A percentile compares a stretch with the other conserved stretches of the same genome.
Evolutionary conservation across 1,140 invertebrate genomes (phyloP).

Genomic region (Nasonia vitripennis): DNA sequence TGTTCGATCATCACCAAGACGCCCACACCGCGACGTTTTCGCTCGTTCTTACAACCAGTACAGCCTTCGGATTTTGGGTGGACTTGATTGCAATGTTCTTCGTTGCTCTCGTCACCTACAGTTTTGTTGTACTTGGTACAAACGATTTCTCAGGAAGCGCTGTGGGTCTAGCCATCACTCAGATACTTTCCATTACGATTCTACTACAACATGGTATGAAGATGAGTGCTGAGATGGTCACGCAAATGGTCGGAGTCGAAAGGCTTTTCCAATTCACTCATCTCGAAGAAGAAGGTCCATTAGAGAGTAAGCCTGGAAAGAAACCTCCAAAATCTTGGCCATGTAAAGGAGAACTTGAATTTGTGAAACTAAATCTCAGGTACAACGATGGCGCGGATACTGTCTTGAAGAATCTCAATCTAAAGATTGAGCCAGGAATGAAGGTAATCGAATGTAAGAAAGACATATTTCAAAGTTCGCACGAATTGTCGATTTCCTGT

Average conservation of each 20-base stretch:
- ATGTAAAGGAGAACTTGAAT: slow-evolving; percentile 79
- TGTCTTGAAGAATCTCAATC: slow-evolving; percentile 64
- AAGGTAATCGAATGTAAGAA: slow-evolving; percentile 52
- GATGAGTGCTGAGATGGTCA: slow-evolving; percentile 82
- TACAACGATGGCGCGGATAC: slow-evolving; percentile 70
- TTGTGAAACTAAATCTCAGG: slow-evolving; percentile 78
- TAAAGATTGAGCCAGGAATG: slow-evolving; percentile 68
- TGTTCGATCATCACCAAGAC: slow-evolving; percentile 84
- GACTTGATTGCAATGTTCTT: slow-evolving; percentile 84
- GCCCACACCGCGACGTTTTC: slow-evolving; percentile 80
- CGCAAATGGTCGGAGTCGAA: slow-evolving; percentile 90
- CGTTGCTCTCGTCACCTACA: slow-evolving; percentile 82
- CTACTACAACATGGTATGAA: slow-evolving; percentile 90
- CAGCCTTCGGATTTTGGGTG: slow-evolving; percentile 88
- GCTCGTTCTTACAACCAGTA: slow-evolving; percentile 82
- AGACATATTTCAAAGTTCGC: no score
- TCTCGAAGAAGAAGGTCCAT: slow-evolving; percentile 76
- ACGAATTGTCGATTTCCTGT: no score
- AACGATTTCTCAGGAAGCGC: slow-evolving; percentile 68
- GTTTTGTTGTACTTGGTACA: slow-evolving; percentile 79
- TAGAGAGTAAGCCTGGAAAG: background rate
- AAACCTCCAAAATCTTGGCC: slow-evolving; percentile 35
- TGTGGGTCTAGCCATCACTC: slow-evolving; percentile 88
- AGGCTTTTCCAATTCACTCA: slow-evolving; percentile 85
- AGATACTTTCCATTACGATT: slow-evolving; percentile 84